Conservation (phyloP, 2,888 invertebrate species). For the Tinea trinotella region DNA sequence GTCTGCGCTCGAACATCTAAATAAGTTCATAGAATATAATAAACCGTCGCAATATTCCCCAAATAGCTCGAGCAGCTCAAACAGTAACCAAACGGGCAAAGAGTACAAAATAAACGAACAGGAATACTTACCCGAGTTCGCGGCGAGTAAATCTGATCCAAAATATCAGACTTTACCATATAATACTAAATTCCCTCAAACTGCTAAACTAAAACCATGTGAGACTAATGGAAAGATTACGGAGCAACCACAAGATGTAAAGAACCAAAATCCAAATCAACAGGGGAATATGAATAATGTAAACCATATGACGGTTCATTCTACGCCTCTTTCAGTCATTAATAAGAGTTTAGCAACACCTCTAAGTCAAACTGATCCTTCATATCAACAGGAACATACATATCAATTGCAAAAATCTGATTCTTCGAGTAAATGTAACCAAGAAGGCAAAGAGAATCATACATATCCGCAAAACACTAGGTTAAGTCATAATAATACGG, state of each 20-base stretch:
- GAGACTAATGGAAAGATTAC: constrained; percentile 53
- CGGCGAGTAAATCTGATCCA: constrained; percentile 87
- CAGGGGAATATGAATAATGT: constrained; percentile 41
- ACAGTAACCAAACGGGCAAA: constrained; percentile 62
- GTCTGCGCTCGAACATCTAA: constrained; percentile 63
- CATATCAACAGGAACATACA: constrained; percentile 68
- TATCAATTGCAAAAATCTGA: constrained; percentile 70
- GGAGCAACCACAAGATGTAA: constrained; percentile 35
- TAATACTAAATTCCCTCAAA: constrained; percentile 86
- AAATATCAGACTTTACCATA: constrained; percentile 94
- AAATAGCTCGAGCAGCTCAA: constrained; percentile 65
- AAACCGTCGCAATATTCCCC: constrained; percentile 72
- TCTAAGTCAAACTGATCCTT: constrained; percentile 70
- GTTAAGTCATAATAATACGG: constrained; percentile 59
- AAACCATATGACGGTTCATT: constrained; percentile 71
- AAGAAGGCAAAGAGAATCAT: constrained; percentile 69
- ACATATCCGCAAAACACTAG: constrained; percentile 67
- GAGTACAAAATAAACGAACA: constrained; percentile 65
- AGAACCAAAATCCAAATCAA: constrained; percentile 35
- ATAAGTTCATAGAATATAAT: constrained; percentile 63
- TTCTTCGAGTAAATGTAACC: constrained; percentile 64
- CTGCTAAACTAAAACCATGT: constrained; percentile 39
- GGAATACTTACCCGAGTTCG: constrained; percentile 77
- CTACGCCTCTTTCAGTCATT: constrained; percentile 65
- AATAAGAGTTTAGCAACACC: constrained; percentile 78